phyloP scores from a whole-genome alignment of 2,888 invertebrate genomes.

The Podotricha telesiphe region DNA sequence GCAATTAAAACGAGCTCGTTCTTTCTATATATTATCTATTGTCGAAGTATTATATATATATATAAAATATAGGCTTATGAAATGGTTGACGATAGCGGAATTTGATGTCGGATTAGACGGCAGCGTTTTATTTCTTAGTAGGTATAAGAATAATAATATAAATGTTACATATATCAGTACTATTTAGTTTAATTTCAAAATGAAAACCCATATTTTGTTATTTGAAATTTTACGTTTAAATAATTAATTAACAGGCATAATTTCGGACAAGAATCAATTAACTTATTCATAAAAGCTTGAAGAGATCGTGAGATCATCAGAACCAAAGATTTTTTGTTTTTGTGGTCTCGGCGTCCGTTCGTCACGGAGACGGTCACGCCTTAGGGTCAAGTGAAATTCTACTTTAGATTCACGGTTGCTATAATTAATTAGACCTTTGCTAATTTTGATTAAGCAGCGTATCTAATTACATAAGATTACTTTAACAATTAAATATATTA shows the following conservation, averaged over 20 bases:
- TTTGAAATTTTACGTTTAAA: no score
- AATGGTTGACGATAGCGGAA: not conserved
- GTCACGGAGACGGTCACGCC: conserved; percentile 23
- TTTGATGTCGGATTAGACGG: not conserved
- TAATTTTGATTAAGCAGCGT: no score
- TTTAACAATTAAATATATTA: no score
- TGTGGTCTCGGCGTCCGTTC: conserved; percentile 17
- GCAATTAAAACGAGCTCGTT: no score
- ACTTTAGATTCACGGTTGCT: not conserved
- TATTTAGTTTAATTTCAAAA: no score
- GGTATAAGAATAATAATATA: no score
- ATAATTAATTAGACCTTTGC: conserved; percentile 1
- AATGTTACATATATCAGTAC: no score
- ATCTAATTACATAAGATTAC: no score
- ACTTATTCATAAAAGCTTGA: not conserved
- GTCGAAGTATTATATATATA: no score
- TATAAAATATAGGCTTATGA: not conserved
- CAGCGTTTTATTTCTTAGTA: not conserved
- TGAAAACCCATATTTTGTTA: no score
- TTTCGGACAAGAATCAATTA: not conserved
- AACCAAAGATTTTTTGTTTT: conserved; percentile 31
- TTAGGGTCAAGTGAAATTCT: conserved; percentile 28
- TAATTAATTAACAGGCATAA: conserved; percentile 9
- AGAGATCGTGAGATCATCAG: conserved; percentile 30
- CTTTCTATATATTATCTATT: no score